Base-by-base conservation (phyloP, 2,113 vertebrate species). In the Pipra filicauda region DNA sequence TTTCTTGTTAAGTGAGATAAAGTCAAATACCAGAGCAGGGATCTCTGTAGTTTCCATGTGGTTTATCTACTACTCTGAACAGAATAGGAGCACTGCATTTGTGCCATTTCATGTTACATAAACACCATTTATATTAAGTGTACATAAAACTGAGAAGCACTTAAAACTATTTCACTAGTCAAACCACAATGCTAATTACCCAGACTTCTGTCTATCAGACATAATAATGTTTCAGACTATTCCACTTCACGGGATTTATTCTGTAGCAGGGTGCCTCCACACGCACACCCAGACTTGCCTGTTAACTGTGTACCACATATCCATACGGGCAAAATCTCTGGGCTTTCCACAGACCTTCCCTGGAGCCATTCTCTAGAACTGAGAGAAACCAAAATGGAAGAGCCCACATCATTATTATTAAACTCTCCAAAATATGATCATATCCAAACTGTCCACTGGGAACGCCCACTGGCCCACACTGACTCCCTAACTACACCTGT, bases 181-280 rank as follows among this genome's bases (percentile, higher is more conserved):
- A 77, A 85, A 80, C 20, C 59, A 55, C 0, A 0, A 52, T 0
- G 1, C 27, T 48, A 51, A 79, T 64, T 30, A 69, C 30, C 23
- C 74, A 72, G 52, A 39, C 37, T 61, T 64, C 21, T n/a, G 15
- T 30, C 20, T 84, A 74, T 62, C 59, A 91, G 71, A 54, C 14
- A 39, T 2, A 21, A 13, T 8, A 20, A 66, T 6, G 12, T 62
- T 81, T 58, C 76, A 74, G 19, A 24, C 27, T 76, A 9, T 31
- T 72, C 28, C 75, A n/a, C 46, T 41, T 77, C 44, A 17, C 22
- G 6, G 5, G 41, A 69, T 54, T 22, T 66, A 54, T 69, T 88
- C 49, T 49, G 46, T 15, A 73, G 41, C 37, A 51, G 16, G 15
- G 14, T n/a, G 19, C 15, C 24, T 2, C 33, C 23, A 44, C 12